Conservation (phyloP, 2,113 vertebrate genomes). For the Pyrgilauda ruficollis region DNA sequence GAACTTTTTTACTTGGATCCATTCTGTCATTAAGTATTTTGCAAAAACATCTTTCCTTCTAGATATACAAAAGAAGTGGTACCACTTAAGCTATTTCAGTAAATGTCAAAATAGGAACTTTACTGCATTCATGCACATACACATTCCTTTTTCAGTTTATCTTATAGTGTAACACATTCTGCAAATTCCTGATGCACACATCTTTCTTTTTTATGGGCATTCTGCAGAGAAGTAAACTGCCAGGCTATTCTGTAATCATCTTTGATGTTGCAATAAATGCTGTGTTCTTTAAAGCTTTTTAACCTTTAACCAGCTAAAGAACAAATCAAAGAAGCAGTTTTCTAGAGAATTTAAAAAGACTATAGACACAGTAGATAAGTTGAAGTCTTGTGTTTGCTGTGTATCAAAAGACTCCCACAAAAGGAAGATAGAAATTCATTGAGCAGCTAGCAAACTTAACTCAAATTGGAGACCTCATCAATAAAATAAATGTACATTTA, state of each 20-base stretch:
- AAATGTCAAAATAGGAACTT: conserved; percentile 7
- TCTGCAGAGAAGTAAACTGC: conserved; percentile 43
- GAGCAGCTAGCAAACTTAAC: not conserved
- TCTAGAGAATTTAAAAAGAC: conserved; percentile 24
- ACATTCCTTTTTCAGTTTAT: conserved; percentile 64
- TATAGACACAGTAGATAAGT: conserved; percentile 34
- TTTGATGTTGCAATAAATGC: conserved; percentile 59
- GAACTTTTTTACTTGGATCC: not conserved
- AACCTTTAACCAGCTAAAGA: conserved; percentile 56
- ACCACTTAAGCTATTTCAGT: not conserved
- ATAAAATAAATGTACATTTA: not conserved
- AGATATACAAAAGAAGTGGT: not conserved
- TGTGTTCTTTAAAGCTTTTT: conserved; percentile 52
- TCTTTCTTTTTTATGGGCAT: conserved; percentile 69
- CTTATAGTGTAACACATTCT: conserved; percentile 42
- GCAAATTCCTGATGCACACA: conserved; percentile 31
- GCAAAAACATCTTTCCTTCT: not conserved
- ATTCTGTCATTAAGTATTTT: not conserved
- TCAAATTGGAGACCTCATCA: not conserved
- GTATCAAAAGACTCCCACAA: not conserved
- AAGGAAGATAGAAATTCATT: not conserved
- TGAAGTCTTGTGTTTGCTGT: conserved; percentile 28
- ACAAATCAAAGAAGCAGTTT: conserved; percentile 45
- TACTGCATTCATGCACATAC: not conserved
- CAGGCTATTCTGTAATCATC: conserved; percentile 52